Conservation (phyloP, 1,140 invertebrate species). For the Nymphalis io region DNA sequence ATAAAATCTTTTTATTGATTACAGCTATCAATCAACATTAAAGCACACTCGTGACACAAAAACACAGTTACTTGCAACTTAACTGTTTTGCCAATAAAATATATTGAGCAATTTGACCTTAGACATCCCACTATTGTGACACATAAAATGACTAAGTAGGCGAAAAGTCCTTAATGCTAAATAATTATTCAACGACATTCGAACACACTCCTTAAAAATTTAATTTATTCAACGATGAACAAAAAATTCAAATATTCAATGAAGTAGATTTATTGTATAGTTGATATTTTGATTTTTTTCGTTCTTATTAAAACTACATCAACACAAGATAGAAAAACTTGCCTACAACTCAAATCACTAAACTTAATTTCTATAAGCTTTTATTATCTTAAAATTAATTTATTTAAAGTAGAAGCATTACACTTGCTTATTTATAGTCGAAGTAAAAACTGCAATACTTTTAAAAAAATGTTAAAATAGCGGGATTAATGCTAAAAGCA, state of each 20-base stretch:
- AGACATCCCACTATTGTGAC: slow-evolving; percentile 18
- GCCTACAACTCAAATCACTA: too few species aligned
- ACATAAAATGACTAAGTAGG: background rate
- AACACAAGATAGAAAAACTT: too few species aligned
- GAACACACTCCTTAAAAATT: background rate
- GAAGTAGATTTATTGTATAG: background rate
- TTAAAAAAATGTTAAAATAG: too few species aligned
- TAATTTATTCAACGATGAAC: background rate
- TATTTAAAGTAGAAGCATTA: too few species aligned
- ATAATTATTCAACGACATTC: slow-evolving; percentile 7
- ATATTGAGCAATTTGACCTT: slow-evolving; percentile 23
- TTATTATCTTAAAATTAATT: too few species aligned
- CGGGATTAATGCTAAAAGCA: too few species aligned
- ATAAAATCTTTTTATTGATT: too few species aligned
- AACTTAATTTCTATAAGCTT: too few species aligned
- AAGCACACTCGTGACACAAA: background rate
- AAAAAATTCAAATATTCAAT: background rate
- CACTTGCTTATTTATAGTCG: too few species aligned
- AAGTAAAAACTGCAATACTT: too few species aligned
- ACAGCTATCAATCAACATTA: too few species aligned
- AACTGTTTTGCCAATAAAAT: slow-evolving; percentile 8
- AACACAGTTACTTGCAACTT: background rate
- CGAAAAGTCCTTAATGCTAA: slow-evolving; percentile 1
- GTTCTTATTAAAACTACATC: too few species aligned
- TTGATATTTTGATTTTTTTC: background rate